Conservation (phyloP, 2,797 vertebrate species). For the Apogon hyalosoma region DNA sequence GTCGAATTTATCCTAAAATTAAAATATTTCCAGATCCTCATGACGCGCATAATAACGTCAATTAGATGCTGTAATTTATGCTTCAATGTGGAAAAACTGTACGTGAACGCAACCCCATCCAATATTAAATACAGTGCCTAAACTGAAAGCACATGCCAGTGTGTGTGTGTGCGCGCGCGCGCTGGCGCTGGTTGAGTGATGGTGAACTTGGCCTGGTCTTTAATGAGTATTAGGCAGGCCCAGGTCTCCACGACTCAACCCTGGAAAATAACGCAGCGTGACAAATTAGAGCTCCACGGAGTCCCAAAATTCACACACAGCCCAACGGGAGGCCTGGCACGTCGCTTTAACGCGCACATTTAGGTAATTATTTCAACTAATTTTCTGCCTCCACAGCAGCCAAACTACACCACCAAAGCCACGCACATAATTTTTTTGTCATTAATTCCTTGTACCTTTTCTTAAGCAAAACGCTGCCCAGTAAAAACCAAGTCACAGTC, state of each 20-base stretch:
- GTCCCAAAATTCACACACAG: slow-evolving; percentile 62
- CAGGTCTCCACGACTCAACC: slow-evolving; percentile 61
- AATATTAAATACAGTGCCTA: slow-evolving; percentile 39
- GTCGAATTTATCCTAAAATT: neutral
- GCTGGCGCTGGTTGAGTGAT: slow-evolving; percentile 41
- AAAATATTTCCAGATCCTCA: slow-evolving; percentile 4
- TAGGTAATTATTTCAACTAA: slow-evolving; percentile 53
- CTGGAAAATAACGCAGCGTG: slow-evolving; percentile 76
- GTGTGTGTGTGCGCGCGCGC: neutral
- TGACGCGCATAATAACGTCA: neutral
- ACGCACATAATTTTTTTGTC: neutral
- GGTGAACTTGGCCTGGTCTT: slow-evolving; percentile 74
- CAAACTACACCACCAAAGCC: slow-evolving; percentile 25
- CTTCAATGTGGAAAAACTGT: slow-evolving; percentile 31
- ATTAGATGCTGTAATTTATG: slow-evolving; percentile 30
- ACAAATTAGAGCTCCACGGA: slow-evolving; percentile 67
- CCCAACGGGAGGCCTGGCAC: slow-evolving; percentile 44
- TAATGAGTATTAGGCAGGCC: slow-evolving; percentile 73
- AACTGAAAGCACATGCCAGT: slow-evolving; percentile 49
- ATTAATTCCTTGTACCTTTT: slow-evolving; percentile 20
- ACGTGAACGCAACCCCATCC: slow-evolving; percentile 37
- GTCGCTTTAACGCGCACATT: slow-evolving; percentile 23
- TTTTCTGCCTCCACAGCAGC: slow-evolving; percentile 42
- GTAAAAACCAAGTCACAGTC: neutral
- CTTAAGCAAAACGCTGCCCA: slow-evolving; percentile 3